Evolutionary conservation across 2,888 invertebrate genomes (phyloP), one percentile per base, ranked within the genome.

Genomic region (Caenorhabditis uteleia): DNA sequence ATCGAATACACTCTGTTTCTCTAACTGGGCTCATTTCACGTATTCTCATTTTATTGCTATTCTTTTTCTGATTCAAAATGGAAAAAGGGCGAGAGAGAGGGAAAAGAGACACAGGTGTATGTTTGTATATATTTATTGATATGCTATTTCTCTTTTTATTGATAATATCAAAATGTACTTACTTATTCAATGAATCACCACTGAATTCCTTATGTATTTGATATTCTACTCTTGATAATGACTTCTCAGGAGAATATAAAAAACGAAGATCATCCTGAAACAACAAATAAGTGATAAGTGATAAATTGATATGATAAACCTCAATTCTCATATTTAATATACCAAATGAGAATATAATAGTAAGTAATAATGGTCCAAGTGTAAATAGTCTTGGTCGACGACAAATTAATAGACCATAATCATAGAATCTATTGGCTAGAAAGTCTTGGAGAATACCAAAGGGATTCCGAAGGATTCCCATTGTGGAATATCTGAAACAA

Each of bases 261-360:
- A 82, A 82, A 1, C 82, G 74, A 34, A 82, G 68, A 57, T 82
- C 82, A 55, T 82, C 82, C 77, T 82, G 56, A 46, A 72, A 58
- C 25, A 8, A 18, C 31, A 18, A 10, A 12, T 21, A 44, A 23
- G n/a, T n/a, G 31, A 21, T 25, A 27, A 44, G 5, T 14, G 34
- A 6, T 2, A 16, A 42, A 36, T 1, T n/a, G 8, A 8, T 26
- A 1, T 21, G 14, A 43, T 71, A 45, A 39, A 80, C 80, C 57
- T 77, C 76, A 27, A 77, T 70, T 44, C 74, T 45, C 38, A 80
- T 64, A 50, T 79, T 77, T 23, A 80, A 47, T 16, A 75, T 61
- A 14, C 81, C 81, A 20, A 77, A 61, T 10, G 76, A 71, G 23
- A 81, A 66, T 12, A 82, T 26, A 26, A 64, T 56, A 16, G 81